A percentile compares a stretch with the other conserved stretches of the same genome.
These are phyloP conservation scores for Rhinolophus ferrumequinum DNA, from an alignment of 2,113 vertebrate species.

Conservation along the genomic window DNA sequence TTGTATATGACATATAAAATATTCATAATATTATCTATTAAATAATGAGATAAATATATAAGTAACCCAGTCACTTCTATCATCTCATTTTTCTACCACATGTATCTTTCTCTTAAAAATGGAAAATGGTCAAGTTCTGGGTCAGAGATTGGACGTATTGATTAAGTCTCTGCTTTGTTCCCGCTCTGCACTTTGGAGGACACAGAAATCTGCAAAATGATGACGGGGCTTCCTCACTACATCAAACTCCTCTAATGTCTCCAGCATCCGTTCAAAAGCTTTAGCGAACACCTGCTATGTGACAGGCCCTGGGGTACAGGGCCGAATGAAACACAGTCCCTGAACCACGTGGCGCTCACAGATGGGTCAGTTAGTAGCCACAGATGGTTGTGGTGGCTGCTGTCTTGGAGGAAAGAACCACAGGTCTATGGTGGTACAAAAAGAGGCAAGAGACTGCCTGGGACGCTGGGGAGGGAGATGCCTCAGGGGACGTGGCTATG, in stretches of 20 bases:
- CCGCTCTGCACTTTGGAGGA: neutral
- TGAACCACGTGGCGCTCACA: neutral
- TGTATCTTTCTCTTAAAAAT: neutral
- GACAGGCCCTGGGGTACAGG: neutral
- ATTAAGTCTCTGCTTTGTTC: neutral
- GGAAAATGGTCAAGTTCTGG: neutral
- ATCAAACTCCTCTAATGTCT: neutral
- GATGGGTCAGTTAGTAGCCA: neutral
- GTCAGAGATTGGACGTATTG: neutral
- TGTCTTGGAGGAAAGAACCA: neutral
- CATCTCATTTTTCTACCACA: neutral
- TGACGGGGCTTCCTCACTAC: neutral
- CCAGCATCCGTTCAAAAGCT: neutral
- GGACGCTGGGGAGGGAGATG: neutral
- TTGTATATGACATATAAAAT: neutral
- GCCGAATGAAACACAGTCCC: neutral
- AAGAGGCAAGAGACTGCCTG: neutral
- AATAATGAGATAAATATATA: neutral
- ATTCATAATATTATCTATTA: neutral
- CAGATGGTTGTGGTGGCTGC: neutral
- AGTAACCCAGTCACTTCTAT: neutral
- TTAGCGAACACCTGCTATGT: neutral
- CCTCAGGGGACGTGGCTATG: fast-evolving
- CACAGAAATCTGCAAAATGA: neutral
- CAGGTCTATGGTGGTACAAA: neutral